phyloP scores from a whole-genome alignment of 2,797 vertebrate genomes.

The Aldrovandia affinis region DNA sequence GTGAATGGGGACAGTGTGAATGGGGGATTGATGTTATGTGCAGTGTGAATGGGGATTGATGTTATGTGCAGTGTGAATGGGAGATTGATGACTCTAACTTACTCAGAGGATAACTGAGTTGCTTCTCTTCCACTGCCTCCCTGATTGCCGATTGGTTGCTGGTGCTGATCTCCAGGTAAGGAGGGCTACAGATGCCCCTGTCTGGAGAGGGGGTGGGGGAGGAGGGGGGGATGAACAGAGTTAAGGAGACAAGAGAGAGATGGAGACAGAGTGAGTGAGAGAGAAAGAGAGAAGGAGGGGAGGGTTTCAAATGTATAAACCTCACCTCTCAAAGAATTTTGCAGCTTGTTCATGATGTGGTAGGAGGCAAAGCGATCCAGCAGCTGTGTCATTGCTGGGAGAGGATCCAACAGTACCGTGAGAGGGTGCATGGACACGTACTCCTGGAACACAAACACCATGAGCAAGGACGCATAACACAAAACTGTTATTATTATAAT shows the following conservation, averaged over 20 bases:
- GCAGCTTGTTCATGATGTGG: constrained; percentile 70
- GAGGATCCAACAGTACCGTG: constrained; percentile 72
- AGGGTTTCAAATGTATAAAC: not conserved
- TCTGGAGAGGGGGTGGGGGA: constrained; percentile 56
- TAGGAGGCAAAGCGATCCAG: constrained; percentile 75
- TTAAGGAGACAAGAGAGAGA: not conserved
- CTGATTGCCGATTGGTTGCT: constrained; percentile 55
- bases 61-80: not conserved
- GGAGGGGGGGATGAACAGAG: not conserved
- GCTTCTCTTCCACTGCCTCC: constrained; percentile 49
- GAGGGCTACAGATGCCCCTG: constrained; percentile 68
- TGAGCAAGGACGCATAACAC: too few relatives aligned
- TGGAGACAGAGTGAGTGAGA: not conserved
- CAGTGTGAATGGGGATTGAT: too few relatives aligned
- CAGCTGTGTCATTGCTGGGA: constrained; percentile 70
- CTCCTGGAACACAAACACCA: constrained; percentile 55
- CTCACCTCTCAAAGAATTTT: constrained; percentile 65
- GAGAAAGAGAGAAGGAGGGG: not conserved
- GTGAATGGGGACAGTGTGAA: too few relatives aligned
- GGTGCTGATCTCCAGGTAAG: constrained; percentile 68
- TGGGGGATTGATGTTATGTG: too few relatives aligned
- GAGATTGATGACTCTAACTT: constrained; percentile 42
- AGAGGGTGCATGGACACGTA: constrained; percentile 66
- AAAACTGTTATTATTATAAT: too few relatives aligned
- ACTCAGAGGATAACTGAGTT: constrained; percentile 72